A percentile compares a stretch with the other conserved stretches of the same genome.
These are phyloP conservation scores for Camponotus vicinus DNA, from an alignment of 1,140 invertebrate species.

Conservation along the genomic window DNA sequence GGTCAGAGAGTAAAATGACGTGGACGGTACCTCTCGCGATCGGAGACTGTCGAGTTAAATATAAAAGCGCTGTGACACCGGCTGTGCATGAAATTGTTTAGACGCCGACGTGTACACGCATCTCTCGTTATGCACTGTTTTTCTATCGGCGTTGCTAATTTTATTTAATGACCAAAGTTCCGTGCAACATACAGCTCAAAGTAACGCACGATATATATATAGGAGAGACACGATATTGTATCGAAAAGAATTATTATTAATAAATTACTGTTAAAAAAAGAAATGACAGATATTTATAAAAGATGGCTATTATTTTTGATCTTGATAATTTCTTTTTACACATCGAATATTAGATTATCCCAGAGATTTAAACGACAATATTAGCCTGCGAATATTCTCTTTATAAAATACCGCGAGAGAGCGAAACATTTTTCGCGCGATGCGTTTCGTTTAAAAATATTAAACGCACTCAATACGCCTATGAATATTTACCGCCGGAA, in stretches of 20 bases:
- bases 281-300: background rate
- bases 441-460: slow-evolving; percentile 12
- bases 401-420: background rate
- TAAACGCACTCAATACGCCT: background rate
- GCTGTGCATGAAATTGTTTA: slow-evolving; percentile 52
- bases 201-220: background rate
- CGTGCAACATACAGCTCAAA: background rate
- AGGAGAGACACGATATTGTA: background rate
- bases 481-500: slow-evolving; percentile 61
- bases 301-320: background rate
- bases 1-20: slow-evolving; percentile 52
- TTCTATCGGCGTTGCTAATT: slow-evolving; percentile 29
- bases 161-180: slow-evolving; percentile 17
- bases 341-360: background rate
- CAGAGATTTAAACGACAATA: background rate
- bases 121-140: slow-evolving; percentile 30
- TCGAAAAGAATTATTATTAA: background rate
- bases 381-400: background rate
- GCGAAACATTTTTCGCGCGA: background rate
- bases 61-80: slow-evolving; percentile 37
- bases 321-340: background rate
- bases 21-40: slow-evolving; percentile 12
- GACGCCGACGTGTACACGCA: slow-evolving; percentile 2
- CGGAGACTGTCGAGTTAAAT: slow-evolving; percentile 30
- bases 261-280: background rate